Evolutionary conservation across 2,797 vertebrate genomes (phyloP).

Genomic region (Enteromius afrohamiltoni): DNA sequence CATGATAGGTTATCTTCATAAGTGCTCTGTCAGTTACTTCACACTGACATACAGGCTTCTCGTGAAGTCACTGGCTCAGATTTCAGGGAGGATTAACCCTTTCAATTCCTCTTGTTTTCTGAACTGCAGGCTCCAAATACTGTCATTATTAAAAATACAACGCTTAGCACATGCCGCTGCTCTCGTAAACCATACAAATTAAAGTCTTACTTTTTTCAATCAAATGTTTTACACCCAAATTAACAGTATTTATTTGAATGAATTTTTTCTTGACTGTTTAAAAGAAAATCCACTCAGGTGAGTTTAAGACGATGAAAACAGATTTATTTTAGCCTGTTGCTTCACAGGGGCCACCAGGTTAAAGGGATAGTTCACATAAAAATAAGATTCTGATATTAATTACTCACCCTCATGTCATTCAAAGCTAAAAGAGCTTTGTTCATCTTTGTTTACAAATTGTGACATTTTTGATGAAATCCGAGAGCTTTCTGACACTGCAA

Average conservation of each 20-base stretch:
- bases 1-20: constrained; percentile 10
- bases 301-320: background rate
- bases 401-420: too few relatives aligned
- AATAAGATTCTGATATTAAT: too few relatives aligned
- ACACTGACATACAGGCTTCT: background rate
- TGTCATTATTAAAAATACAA: background rate
- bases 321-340: background rate
- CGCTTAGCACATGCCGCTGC: background rate
- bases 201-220: background rate
- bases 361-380: too few relatives aligned
- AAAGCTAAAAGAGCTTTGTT: too few relatives aligned
- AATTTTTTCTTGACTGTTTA: background rate
- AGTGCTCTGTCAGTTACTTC: constrained; percentile 31
- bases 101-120: constrained; percentile 20
- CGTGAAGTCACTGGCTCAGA: constrained; percentile 6
- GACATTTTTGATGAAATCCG: too few relatives aligned
- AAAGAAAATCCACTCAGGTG: background rate
- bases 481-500: too few relatives aligned
- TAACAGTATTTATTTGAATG: background rate
- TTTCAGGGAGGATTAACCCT: constrained; percentile 23
- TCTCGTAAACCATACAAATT: background rate
- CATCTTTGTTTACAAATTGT: too few relatives aligned
- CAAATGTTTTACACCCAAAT: background rate
- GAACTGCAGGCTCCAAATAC: background rate
- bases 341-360: too few relatives aligned